A percentile compares a stretch with the other conserved stretches of the same genome.
Evolutionary conservation across 2,797 vertebrate genomes (phyloP).

Genomic region (Pipistrellus pygmaeus): DNA sequence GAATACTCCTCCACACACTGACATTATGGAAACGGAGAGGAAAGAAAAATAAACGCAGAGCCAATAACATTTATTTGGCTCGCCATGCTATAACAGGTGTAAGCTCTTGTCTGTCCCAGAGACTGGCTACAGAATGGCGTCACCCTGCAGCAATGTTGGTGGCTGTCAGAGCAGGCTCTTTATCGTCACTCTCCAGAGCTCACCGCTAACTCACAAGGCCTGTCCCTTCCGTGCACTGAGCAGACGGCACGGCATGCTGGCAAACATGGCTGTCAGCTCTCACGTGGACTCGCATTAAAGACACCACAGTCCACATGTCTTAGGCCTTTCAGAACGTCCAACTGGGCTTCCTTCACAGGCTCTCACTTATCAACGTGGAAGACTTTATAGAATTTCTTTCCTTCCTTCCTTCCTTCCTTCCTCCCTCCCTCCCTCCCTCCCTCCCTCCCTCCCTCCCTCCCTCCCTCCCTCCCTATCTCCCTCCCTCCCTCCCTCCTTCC

Average conservation of each 20-base stretch:
- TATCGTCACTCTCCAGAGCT: background rate
- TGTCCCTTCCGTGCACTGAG: background rate
- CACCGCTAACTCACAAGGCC: background rate
- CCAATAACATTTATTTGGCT: background rate
- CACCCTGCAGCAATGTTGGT: background rate
- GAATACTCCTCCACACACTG: background rate
- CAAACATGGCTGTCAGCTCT: background rate
- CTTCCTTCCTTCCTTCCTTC: too few species aligned
- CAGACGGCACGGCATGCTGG: background rate
- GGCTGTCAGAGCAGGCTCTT: background rate
- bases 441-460: too few species aligned
- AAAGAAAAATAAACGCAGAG: background rate
- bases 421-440: too few species aligned
- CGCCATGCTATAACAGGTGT: background rate
- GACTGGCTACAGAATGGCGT: background rate
- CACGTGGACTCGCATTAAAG: background rate
- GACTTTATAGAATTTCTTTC: background rate
- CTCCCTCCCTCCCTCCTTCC: rapidly evolving
- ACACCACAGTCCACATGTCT: background rate
- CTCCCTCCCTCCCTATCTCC: background rate
- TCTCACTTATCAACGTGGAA: background rate
- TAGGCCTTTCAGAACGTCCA: background rate
- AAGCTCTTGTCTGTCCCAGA: background rate
- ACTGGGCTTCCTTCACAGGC: background rate
- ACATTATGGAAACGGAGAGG: background rate